Evolutionary conservation across 2,797 vertebrate genomes (phyloP), one percentile per base, ranked within the genome.

Genomic region (Sebastes oblongus): DNA sequence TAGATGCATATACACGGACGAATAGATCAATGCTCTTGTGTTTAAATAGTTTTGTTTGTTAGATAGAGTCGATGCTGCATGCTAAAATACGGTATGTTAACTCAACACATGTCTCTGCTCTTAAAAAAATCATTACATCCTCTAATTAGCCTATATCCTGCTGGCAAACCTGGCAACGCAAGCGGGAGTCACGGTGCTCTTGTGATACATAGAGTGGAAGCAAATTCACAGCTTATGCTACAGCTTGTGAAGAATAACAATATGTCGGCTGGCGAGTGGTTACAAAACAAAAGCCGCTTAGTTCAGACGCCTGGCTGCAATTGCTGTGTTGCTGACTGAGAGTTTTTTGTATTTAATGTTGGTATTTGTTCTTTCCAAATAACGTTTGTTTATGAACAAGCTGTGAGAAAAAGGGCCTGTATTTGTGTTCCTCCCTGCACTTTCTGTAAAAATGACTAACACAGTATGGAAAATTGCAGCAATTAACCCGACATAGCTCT

Each of bases 221-320:
- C 70, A 81, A 74, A 90, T 86, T 91, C 86, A 81, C 91, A 89
- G 85, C 77, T 87, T 87, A 88, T 82, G 78, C 64, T 86, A 50
- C 59, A 88, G 90, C 65, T 83, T 84, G 75, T 67, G 61, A 84
- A 82, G 71, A 85, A 84, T 39, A 82, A 80, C 75, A 84, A 89
- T 68, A 85, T 75, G 80, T 80, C 32, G 66, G 79, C 74, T 79
- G 71, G 74, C 32, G 72, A 89, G 68, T 71, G 74, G 61, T 64
- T 64, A 61, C 56, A 82, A 84, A 90, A 91, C 74, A 89, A 91
- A 91, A 88, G 64, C 80, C 0, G 39, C 81, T 91, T 86, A 84
- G 90, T 93, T 86, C 32, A 90, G 72, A 89, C 50, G 80, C 76
- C 74, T 87, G 68, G 69, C 77, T 77, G 72, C 68, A 78, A 65